These are phyloP conservation scores for Calosoma granatense DNA, from an alignment of 1,140 invertebrate species.

Conservation along the genomic window DNA sequence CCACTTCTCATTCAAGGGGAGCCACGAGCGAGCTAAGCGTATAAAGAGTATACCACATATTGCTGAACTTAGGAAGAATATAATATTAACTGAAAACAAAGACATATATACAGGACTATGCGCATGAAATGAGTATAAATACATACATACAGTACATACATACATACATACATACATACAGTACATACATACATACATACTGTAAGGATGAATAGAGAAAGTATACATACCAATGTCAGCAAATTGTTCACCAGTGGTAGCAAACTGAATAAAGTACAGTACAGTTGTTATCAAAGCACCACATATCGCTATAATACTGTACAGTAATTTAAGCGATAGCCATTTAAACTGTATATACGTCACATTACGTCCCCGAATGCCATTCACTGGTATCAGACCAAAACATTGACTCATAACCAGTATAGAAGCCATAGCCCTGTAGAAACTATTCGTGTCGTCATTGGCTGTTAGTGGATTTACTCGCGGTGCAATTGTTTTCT, in stretches of 20 bases:
- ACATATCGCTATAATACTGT: conserved; percentile 18
- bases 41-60: conserved; percentile 20
- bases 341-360: conserved; percentile 21
- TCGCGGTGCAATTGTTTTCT: too few relatives aligned
- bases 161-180: too few relatives aligned
- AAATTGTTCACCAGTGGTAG: conserved; percentile 19
- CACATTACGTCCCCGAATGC: conserved; percentile 14
- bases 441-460: background rate
- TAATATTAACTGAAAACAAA: conserved; percentile 19
- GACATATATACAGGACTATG: background rate
- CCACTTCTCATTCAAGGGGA: conserved; percentile 21
- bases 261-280: conserved; percentile 21
- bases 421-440: conserved; percentile 12
- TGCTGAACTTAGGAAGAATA: conserved; percentile 20
- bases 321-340: conserved; percentile 20
- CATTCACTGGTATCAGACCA: conserved; percentile 23
- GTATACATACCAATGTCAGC: conserved; percentile 22
- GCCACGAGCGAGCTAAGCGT: conserved; percentile 18
- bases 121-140: background rate
- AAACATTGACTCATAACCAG: conserved; percentile 23
- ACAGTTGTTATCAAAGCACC: conserved; percentile 17
- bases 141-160: background rate
- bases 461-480: background rate
- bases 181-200: background rate
- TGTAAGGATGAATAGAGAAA: background rate